Conservation (phyloP, 2,113 vertebrate genomes). For the Lagopus leucura region DNA sequence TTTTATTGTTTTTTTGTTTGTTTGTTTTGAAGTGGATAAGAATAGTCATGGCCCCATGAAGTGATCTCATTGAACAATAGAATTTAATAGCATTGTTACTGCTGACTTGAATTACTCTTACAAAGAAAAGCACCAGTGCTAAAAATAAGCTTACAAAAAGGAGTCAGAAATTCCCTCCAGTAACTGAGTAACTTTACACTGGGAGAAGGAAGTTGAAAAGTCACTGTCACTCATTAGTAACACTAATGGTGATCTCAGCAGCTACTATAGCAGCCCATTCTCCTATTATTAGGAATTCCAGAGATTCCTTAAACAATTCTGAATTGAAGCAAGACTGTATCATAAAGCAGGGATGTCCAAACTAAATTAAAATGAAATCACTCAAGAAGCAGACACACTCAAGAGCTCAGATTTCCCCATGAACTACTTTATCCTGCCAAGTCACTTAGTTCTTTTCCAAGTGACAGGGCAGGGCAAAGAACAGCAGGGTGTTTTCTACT, state of each 20-base stretch:
- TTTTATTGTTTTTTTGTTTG: not conserved
- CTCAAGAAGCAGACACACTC: not conserved
- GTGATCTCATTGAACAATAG: not conserved
- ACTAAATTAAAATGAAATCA: not conserved
- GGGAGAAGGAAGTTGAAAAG: not conserved
- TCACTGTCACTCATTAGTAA: not conserved
- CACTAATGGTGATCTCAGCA: not conserved
- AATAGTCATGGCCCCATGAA: not conserved
- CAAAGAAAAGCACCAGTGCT: not conserved
- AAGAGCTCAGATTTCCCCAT: not conserved
- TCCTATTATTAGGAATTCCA: not conserved
- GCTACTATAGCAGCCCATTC: not conserved
- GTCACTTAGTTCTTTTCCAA: not conserved
- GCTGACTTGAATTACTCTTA: not conserved
- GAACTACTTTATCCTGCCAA: not conserved
- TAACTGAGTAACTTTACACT: not conserved
- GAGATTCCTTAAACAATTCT: not conserved
- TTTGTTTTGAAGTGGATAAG: not conserved
- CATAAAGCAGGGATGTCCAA: not conserved
- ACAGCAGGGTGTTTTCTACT: not conserved
- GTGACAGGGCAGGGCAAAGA: not conserved
- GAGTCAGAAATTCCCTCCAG: constrained; percentile 4
- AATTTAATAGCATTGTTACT: not conserved
- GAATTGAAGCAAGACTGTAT: not conserved
- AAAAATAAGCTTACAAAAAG: not conserved